Base-by-base conservation (phyloP, 1,140 invertebrate species). In the Cephus cinctus region DNA sequence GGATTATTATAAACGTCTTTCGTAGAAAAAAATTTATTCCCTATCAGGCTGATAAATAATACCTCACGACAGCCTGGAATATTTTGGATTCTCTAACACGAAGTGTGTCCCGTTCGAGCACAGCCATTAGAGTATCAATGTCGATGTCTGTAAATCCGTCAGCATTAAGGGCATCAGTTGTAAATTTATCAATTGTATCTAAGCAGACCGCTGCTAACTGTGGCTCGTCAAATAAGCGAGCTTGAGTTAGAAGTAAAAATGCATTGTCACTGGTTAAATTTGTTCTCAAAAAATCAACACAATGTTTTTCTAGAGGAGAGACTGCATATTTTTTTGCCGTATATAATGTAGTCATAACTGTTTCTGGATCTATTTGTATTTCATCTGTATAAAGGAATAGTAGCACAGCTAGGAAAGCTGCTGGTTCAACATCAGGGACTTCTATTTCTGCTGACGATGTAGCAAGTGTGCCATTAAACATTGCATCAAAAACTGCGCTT, bases 131-230 rank as follows among this genome's bases (percentile, higher is more conserved):
- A 0, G 90, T 94, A 35, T 90, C 86, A 45, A 86, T 79, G 73
- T 94, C 91, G 55, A 95, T 90, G 61, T 95, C 91, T 3, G 86
- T 86, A 66, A 96, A 96, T 15, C 88, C 88, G 69, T 95, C 92
- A 11, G 91, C 88, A 59, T 80, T 81, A 1, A 95, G 67, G 5
- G 90, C 87, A 66, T 93, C 89, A 0, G 82, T 81, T 3, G 92
- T 92, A 61, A 89, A 86, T 66, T 90, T 90, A 67, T 94, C 92
- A 54, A 95, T 94, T 27, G 86, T 87, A 61, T 92, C 88, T 43
- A 94, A 75, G 63, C 91, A 94, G 11, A 91, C 72, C 1, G 85
- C 82, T 19, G 88, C 89, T 20, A 94, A 61, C 56, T 86, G 83
- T 1, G 86, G 85, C 65, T 93, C 89, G 70, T 93, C 89, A 74